Evolutionary conservation across 37 sponge, comb jelly and placozoan genomes (phyloP).

Genomic region (Bolinopsis microptera): DNA sequence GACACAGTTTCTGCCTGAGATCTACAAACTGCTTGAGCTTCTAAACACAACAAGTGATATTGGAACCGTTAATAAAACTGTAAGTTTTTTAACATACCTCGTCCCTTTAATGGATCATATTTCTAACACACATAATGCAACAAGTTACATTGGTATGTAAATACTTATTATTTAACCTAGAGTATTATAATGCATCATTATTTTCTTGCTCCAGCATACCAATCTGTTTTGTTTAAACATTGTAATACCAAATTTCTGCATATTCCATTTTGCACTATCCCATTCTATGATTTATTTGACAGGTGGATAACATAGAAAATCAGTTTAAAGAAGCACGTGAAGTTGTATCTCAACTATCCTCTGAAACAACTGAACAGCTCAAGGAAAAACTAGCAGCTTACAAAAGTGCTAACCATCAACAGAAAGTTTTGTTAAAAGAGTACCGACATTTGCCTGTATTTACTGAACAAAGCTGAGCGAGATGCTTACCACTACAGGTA

Average conservation of each 20-base stretch:
- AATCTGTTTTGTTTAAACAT: too few species aligned
- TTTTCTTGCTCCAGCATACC: too few species aligned
- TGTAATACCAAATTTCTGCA: too few species aligned
- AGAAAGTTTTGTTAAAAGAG: constrained; percentile 4
- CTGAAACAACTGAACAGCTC: constrained; percentile 49
- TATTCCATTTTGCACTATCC: too few species aligned
- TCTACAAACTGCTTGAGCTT: constrained; percentile 20
- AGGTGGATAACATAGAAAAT: background rate
- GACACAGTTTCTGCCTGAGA: constrained; percentile 53
- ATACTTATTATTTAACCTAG: too few species aligned
- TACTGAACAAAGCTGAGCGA: constrained; percentile 14
- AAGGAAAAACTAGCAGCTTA: constrained; percentile 43
- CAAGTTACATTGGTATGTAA: too few species aligned
- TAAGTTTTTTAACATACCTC: constrained; percentile 14
- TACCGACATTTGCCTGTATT: constrained; percentile 50
- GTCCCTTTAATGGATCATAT: too few species aligned
- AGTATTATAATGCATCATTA: too few species aligned
- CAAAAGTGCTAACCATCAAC: constrained; percentile 52
- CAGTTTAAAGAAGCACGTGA: constrained; percentile 57
- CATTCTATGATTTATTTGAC: too few species aligned
- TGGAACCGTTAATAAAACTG: constrained; percentile 34
- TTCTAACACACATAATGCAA: too few species aligned
- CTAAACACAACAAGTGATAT: constrained; percentile 41
- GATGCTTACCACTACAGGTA: background rate
- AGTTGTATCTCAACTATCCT: constrained; percentile 29